A percentile compares a stretch with the other conserved stretches of the same genome.
These are phyloP conservation scores for Catamblyrhynchus diadema DNA, from an alignment of 2,797 vertebrate species.

Conservation along the genomic window DNA sequence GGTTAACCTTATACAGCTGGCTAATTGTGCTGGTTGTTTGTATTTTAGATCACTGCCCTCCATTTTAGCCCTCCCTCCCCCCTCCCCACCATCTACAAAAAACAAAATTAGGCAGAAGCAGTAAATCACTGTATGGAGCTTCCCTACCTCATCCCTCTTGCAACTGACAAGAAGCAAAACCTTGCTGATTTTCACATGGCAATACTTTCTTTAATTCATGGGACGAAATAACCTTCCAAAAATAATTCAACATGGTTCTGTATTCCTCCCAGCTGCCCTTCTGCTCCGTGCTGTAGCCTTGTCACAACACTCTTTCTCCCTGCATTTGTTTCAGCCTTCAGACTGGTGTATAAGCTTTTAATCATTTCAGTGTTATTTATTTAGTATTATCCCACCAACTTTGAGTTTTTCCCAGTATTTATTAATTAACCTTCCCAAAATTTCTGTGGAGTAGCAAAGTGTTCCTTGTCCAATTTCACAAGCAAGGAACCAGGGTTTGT, in stretches of 20 bases:
- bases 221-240: not conserved
- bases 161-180: not conserved
- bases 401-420: not conserved
- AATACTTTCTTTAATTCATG: not conserved
- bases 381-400: not conserved
- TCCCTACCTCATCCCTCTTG: not conserved
- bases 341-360: not conserved
- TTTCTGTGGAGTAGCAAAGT: not conserved
- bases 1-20: conserved; percentile 25
- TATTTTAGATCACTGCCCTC: not conserved
- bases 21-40: conserved; percentile 7
- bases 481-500: not conserved
- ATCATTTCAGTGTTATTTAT: not conserved
- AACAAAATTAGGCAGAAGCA: not conserved
- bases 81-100: not conserved
- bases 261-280: not conserved
- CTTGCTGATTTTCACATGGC: not conserved
- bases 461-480: not conserved
- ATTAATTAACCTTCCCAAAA: not conserved
- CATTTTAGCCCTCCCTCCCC: not conserved
- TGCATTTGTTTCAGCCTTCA: not conserved
- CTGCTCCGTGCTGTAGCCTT: not conserved
- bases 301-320: not conserved
- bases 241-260: not conserved
- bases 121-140: not conserved